These are phyloP conservation scores for Hyles euphorbiae DNA, from an alignment of 1,140 invertebrate genomes.

Conservation along the genomic window DNA sequence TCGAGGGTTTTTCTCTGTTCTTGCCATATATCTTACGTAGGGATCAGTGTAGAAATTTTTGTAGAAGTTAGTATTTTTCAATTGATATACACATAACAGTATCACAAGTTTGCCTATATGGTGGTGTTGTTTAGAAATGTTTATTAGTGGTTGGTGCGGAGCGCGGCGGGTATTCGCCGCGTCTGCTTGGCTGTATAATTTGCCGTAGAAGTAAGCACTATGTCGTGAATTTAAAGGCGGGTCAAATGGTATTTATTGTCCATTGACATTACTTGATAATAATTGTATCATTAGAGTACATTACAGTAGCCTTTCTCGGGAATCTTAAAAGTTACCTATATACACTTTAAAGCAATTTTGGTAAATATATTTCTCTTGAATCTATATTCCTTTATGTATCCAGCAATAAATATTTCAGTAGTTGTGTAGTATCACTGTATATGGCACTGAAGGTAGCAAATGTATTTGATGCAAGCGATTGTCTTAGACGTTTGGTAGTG, in stretches of 20 bases:
- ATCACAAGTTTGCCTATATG: constrained; percentile 60
- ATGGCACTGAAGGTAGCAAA: constrained; percentile 35
- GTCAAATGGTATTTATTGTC: constrained; percentile 73
- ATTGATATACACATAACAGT: constrained; percentile 67
- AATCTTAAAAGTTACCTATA: constrained; percentile 75
- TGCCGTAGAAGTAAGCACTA: constrained; percentile 65
- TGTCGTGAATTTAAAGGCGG: constrained; percentile 61
- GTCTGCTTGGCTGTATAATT: constrained; percentile 61
- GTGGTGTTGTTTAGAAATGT: constrained; percentile 63
- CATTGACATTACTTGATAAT: constrained; percentile 74
- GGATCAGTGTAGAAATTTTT: constrained; percentile 63
- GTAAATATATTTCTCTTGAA: constrained; percentile 73
- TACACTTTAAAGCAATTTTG: constrained; percentile 72
- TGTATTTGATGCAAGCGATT: too few species aligned
- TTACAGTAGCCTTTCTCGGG: constrained; percentile 73
- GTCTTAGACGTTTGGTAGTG: constrained; percentile 1
- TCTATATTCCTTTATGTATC: constrained; percentile 74
- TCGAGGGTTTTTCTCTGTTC: constrained; percentile 69
- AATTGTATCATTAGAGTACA: constrained; percentile 75
- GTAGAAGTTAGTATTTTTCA: constrained; percentile 67
- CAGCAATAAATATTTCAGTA: constrained; percentile 74
- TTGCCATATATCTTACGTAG: constrained; percentile 72
- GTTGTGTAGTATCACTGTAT: constrained; percentile 64
- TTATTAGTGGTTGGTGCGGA: constrained; percentile 45
- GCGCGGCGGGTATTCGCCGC: constrained; percentile 45